Evolutionary conservation across 1,140 invertebrate genomes (phyloP).

Genomic region (Drosophila pectinifera): DNA sequence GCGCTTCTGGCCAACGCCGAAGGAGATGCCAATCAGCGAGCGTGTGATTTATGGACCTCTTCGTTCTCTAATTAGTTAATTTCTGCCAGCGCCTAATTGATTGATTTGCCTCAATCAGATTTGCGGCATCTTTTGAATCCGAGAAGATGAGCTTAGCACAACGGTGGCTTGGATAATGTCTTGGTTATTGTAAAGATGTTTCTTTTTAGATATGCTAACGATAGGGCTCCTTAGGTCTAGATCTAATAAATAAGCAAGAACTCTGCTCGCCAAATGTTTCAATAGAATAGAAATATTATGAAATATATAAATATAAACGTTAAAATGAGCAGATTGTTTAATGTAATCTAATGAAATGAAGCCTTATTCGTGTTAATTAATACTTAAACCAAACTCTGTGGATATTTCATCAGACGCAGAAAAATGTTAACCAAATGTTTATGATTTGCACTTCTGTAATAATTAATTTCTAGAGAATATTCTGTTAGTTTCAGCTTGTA

Average conservation of each 20-base stretch:
- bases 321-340: neutral
- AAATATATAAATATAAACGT: neutral
- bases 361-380: neutral
- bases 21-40: slow-evolving; percentile 28
- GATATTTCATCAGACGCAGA: neutral
- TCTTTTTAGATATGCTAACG: neutral
- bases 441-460: neutral
- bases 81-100: slow-evolving; percentile 31
- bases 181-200: neutral
- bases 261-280: too few relatives aligned
- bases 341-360: neutral
- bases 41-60: slow-evolving; percentile 39
- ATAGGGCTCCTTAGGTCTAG: too few relatives aligned
- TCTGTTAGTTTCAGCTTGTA: neutral
- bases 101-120: slow-evolving; percentile 24
- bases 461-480: neutral
- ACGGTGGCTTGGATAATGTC: neutral
- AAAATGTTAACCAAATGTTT: neutral
- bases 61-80: slow-evolving; percentile 46
- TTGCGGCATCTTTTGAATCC: neutral
- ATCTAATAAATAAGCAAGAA: too few relatives aligned
- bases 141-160: neutral
- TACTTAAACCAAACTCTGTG: neutral
- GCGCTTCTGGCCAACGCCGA: slow-evolving; percentile 5
- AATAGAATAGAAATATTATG: too few relatives aligned